Evolutionary conservation across 2,113 vertebrate genomes (phyloP), one percentile per base, ranked within the genome.

Genomic region (Psittacula cyanocephala): DNA sequence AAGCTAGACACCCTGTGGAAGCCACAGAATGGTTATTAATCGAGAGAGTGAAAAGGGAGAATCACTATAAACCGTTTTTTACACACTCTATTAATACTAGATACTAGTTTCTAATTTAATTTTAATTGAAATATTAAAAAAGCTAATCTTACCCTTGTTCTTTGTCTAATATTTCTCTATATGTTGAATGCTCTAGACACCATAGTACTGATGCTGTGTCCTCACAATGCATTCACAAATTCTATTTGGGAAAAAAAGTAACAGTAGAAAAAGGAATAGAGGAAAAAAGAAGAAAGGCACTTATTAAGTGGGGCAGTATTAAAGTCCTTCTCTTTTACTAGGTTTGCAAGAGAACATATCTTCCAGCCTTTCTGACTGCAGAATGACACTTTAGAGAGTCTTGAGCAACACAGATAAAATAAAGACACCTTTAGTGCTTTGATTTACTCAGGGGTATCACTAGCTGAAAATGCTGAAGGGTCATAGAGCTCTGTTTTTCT

Each of bases 121-220:
- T 95, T 91, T 77, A 86, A 93, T 59, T 65, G 37, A 77, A 94
- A 70, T 49, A 9, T 88, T 67, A 31, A 70, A 86, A 91, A 83
- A 44, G 0, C 10, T 78, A 81, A n/a, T 81, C 23, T 80, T 75
- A 55, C 8, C 5, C 28, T 84, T 82, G 3, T 41, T 60, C 8
- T 17, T 79, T 11, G 2, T 76, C 57, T 65, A 69, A 37, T 69
- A 47, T 80, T 93, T 91, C 67, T 78, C 23, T 78, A 33, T 2
- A 8, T 43, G 6, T 81, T 70, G 37, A 77, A 80, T 53, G 20
- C 5, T 80, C 7, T 35, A 74, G 20, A 60, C 64, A 77, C 19
- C 27, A 39, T 20, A 33, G 12, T 52, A 55, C 13, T 63, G 41
- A n/a, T 41, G 15, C 15, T 71, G 10, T 55, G 47, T 72, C 35